A percentile compares a stretch with the other conserved stretches of the same genome.
Evolutionary conservation across 1,140 invertebrate genomes (phyloP).

Genomic region (Argopecten irradians): DNA sequence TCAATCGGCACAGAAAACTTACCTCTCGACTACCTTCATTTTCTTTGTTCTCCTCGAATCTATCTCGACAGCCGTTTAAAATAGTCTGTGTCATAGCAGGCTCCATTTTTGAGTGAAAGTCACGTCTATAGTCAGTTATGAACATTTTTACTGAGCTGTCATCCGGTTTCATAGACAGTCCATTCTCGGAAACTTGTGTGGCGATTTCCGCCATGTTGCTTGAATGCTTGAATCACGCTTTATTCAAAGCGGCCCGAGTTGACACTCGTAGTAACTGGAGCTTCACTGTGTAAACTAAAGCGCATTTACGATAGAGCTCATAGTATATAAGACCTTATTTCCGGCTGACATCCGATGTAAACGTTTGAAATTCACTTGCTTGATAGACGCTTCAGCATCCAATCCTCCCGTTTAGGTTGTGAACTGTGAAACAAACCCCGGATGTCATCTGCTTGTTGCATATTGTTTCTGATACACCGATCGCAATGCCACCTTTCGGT

Average conservation of each 20-base stretch:
- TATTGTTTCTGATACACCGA: conserved; percentile 21
- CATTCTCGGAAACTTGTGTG: conserved; percentile 20
- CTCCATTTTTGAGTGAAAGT: conserved; percentile 21
- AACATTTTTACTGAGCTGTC: conserved; percentile 21
- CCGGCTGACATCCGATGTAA: neutral
- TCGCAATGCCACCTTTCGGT: conserved; percentile 20
- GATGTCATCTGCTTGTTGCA: conserved; percentile 20
- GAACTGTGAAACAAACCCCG: conserved; percentile 14
- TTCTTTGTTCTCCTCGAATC: conserved; percentile 16
- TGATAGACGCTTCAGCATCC: conserved; percentile 3
- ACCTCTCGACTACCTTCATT: conserved; percentile 15
- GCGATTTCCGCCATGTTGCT: conserved; percentile 20
- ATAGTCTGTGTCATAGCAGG: conserved; percentile 20
- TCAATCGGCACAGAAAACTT: neutral
- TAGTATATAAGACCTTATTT: conserved; percentile 2
- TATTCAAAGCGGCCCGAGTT: conserved; percentile 20
- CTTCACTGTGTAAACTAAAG: conserved; percentile 17
- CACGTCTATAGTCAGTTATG: neutral
- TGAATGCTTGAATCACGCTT: neutral
- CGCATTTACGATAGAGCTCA: neutral
- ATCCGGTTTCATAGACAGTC: conserved; percentile 14
- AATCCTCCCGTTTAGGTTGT: neutral
- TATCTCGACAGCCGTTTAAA: conserved; percentile 9
- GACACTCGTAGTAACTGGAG: conserved; percentile 20
- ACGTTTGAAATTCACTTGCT: neutral